phyloP scores from a whole-genome alignment of 2,113 vertebrate genomes.

The Alosa alosa region DNA sequence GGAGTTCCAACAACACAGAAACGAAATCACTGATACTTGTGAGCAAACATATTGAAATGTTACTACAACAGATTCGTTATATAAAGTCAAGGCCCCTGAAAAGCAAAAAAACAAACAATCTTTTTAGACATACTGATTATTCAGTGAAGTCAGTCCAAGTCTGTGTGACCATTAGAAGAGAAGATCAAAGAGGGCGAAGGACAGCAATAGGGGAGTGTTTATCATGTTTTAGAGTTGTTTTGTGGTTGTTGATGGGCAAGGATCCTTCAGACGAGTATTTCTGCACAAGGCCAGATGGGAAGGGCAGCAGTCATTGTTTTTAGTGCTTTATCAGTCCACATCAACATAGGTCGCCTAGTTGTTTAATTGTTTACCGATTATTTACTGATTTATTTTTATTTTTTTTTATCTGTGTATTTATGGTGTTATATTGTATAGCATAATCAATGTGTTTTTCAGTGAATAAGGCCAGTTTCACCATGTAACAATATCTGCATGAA shows the following conservation, averaged over 20 bases:
- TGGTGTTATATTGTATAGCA: neutral
- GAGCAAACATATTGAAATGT: neutral
- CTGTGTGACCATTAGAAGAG: neutral
- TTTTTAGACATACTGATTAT: too few relatives aligned
- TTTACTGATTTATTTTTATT: too few relatives aligned
- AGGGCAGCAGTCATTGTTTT: neutral
- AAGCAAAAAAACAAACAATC: too few relatives aligned
- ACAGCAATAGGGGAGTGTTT: neutral
- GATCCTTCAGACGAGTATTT: neutral
- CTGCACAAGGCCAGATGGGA: neutral
- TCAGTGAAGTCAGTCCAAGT: too few relatives aligned
- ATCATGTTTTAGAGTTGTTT: neutral
- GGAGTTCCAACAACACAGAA: neutral
- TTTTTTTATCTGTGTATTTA: neutral
- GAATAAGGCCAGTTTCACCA: neutral
- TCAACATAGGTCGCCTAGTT: too few relatives aligned
- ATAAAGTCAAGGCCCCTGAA: neutral
- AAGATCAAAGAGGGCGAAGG: neutral
- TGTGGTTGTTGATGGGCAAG: neutral
- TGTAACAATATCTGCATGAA: neutral
- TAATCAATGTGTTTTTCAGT: neutral
- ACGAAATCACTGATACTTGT: neutral
- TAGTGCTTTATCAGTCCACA: neutral
- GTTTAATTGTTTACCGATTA: too few relatives aligned
- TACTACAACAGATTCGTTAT: neutral